These are phyloP conservation scores for Echinops telfairi DNA, from an alignment of 2,113 vertebrate species.

Conservation along the genomic window DNA sequence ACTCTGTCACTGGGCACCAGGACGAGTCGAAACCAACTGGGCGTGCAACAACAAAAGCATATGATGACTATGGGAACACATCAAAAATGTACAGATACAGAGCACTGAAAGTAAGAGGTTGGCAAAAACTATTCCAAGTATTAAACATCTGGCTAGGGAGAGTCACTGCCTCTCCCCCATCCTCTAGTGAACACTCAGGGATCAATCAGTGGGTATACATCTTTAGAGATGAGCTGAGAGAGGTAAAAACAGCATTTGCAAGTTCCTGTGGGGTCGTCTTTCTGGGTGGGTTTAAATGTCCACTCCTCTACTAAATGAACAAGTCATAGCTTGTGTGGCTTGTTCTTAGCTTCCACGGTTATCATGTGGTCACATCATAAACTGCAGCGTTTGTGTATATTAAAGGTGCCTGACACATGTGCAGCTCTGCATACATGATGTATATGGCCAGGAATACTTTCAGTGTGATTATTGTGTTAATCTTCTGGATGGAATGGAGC, in stretches of 20 bases:
- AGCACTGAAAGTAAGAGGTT: slow-evolving; percentile 4
- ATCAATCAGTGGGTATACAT: background rate
- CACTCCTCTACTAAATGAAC: background rate
- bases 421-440: background rate
- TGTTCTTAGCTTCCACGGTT: background rate
- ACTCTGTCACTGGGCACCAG: background rate
- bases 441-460: background rate
- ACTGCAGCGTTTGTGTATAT: background rate
- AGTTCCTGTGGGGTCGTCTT: background rate
- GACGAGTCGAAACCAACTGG: no score
- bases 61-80: slow-evolving; percentile 48
- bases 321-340: background rate
- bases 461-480: background rate
- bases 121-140: background rate
- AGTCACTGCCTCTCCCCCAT: background rate
- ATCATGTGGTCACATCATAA: background rate
- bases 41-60: background rate
- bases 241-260: background rate
- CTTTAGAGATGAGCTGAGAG: background rate
- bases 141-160: background rate
- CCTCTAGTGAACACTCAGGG: background rate
- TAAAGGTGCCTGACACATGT: background rate
- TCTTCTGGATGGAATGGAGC: background rate
- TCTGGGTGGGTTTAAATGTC: background rate
- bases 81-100: slow-evolving; percentile 15